These are phyloP conservation scores for Pollenia labialis DNA, from an alignment of 2,888 invertebrate species.

Conservation along the genomic window DNA sequence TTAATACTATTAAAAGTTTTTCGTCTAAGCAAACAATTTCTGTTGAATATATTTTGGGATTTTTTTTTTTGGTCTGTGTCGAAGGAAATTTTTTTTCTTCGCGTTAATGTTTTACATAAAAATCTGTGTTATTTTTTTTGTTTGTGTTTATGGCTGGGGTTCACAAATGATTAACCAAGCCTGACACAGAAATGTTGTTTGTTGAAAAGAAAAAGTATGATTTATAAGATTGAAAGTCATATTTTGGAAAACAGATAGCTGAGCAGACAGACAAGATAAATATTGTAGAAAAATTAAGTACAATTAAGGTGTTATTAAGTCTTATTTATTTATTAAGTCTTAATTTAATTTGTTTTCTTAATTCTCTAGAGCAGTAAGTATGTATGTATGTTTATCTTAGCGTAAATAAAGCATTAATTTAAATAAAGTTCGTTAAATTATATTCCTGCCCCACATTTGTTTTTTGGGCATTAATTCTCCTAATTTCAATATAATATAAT, in stretches of 20 bases:
- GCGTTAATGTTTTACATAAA: slow-evolving; percentile 35
- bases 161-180: slow-evolving; percentile 68
- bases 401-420: background rate
- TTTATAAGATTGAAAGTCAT: slow-evolving; percentile 25
- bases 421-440: no score
- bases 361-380: background rate
- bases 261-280: background rate
- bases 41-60: background rate
- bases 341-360: background rate
- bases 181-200: slow-evolving; percentile 16
- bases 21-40: background rate
- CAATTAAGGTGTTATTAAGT: background rate
- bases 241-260: slow-evolving; percentile 9
- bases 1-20: background rate
- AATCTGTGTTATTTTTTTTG: slow-evolving; percentile 34
- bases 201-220: slow-evolving; percentile 13
- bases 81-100: background rate
- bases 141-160: slow-evolving; percentile 24
- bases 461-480: no score
- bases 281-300: background rate
- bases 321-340: background rate
- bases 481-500: no score
- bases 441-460: no score
- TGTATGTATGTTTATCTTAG: background rate
- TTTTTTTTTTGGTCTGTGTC: background rate